Evolutionary conservation across 92 coral and sea anemone species (phyloP), one percentile per base, ranked within the genome.

Genomic region (Galaxea fascicularis): DNA sequence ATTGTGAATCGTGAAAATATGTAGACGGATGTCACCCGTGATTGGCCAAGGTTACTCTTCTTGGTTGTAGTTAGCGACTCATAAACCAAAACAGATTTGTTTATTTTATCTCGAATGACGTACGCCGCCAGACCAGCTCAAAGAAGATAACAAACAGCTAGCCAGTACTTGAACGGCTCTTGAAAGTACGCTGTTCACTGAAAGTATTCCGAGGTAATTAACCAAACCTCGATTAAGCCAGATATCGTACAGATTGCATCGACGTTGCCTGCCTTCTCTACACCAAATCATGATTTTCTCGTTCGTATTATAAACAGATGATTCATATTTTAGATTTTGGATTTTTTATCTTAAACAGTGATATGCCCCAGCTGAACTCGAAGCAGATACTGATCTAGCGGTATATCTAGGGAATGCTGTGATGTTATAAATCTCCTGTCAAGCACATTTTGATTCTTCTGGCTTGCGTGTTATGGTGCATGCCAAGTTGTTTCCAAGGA

Each of bases 331-430:
- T 10, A 77, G 56, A 85, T 49, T 85, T 65, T 59, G 35, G 25
- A 3, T 29, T 46, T 56, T 85, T 78, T 79, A 78, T 86, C 86
- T 86, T 15, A 5, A 47, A 56, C 44, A 68, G 57, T 70, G 66
- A 70, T 22, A 70, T 82, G 86, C 86, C 86, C 76, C 13, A 28
- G 45, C 24, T 84, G 92, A 89, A 78, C 89, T 84, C 21, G 39
- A 15, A 82, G 31, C 51, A 54, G 89, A 73, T 85, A 89, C 72
- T 60, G 67, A 64, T 72, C 86, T 77, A 66, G 75, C 59, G n/a
- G n/a, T n/a, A n/a, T 85, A 89, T 89, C 86, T 47, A 60, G 70
- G 90, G 92, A 89, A 89, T 89, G 87, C 22, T 26, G 64, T 53
- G 30, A 72, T 78, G 80, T 83, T 67, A 83, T 66, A 53, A 70